Evolutionary conservation across 2,113 vertebrate genomes (phyloP).

Genomic region (Lagopus muta): DNA sequence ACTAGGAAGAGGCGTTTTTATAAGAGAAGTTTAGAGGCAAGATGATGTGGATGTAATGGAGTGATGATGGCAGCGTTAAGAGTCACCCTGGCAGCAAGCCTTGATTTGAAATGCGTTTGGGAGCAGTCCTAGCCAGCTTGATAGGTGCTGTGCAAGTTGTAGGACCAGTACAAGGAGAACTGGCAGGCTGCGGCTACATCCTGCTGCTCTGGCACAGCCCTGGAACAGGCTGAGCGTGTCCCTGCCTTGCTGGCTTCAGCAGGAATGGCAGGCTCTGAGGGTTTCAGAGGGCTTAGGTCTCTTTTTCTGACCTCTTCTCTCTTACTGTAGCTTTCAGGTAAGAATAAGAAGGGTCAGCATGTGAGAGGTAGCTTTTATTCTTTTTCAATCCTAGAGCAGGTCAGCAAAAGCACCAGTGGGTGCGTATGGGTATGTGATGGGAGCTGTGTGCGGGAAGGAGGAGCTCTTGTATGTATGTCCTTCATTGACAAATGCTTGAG

Average conservation of each 20-base stretch:
- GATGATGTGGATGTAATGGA: not conserved
- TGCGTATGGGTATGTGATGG: not conserved
- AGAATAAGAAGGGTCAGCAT: not conserved
- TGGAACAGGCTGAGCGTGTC: rapidly evolving
- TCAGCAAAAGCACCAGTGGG: not conserved
- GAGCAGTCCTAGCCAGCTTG: not conserved
- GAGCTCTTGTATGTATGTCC: not conserved
- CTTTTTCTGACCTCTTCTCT: not conserved
- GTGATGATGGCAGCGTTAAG: slow-evolving; percentile 15
- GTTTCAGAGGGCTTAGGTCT: not conserved
- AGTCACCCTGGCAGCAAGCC: not conserved
- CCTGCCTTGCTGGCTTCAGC: not conserved
- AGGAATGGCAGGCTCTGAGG: not conserved
- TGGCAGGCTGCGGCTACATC: not conserved
- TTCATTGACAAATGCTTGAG: not conserved
- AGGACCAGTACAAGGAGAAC: slow-evolving; percentile 35
- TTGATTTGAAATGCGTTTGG: not conserved
- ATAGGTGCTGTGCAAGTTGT: not conserved
- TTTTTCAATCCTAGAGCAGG: not conserved
- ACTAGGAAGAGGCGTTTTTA: not conserved
- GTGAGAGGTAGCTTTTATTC: not conserved
- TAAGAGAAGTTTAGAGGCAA: not conserved
- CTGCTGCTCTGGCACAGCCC: not conserved
- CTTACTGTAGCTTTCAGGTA: not conserved
- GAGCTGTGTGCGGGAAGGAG: not conserved